These are phyloP conservation scores for Ennomos erosarius DNA, from an alignment of 2,888 invertebrate species.

Conservation along the genomic window DNA sequence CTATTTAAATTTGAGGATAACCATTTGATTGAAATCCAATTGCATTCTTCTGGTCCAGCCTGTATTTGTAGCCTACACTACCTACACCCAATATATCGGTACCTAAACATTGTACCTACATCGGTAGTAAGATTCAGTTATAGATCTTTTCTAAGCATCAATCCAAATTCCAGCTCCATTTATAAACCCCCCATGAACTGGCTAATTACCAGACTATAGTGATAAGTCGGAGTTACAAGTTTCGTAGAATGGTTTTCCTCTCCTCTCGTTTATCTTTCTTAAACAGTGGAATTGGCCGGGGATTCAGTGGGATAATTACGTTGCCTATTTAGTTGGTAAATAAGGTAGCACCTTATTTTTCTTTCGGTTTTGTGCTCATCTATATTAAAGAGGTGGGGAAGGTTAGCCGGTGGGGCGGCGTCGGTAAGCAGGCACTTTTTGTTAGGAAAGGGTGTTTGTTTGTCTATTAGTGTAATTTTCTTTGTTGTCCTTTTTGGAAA, in stretches of 20 bases:
- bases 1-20: no score
- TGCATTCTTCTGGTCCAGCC: no score
- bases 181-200: slow-evolving; percentile 52
- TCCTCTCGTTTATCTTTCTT: slow-evolving; percentile 82
- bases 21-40: no score
- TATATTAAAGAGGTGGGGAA: slow-evolving; percentile 42
- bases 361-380: slow-evolving; percentile 51
- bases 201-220: slow-evolving; percentile 65
- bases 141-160: slow-evolving; percentile 4
- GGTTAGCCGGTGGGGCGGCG: slow-evolving; percentile 29
- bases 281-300: slow-evolving; percentile 80
- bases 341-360: slow-evolving; percentile 62
- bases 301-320: slow-evolving; percentile 78
- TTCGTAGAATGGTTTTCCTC: slow-evolving; percentile 74
- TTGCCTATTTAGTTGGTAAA: slow-evolving; percentile 71
- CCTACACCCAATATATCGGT: no score
- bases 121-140: no score
- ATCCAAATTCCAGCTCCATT: slow-evolving; percentile 53
- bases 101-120: no score
- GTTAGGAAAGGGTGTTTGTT: slow-evolving; percentile 24
- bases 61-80: no score
- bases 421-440: slow-evolving; percentile 21
- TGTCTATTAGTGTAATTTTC: slow-evolving; percentile 28
- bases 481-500: slow-evolving; percentile 19
- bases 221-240: slow-evolving; percentile 67